These are phyloP conservation scores for Eublepharis macularius DNA, from an alignment of 2,113 vertebrate species.

Conservation along the genomic window DNA sequence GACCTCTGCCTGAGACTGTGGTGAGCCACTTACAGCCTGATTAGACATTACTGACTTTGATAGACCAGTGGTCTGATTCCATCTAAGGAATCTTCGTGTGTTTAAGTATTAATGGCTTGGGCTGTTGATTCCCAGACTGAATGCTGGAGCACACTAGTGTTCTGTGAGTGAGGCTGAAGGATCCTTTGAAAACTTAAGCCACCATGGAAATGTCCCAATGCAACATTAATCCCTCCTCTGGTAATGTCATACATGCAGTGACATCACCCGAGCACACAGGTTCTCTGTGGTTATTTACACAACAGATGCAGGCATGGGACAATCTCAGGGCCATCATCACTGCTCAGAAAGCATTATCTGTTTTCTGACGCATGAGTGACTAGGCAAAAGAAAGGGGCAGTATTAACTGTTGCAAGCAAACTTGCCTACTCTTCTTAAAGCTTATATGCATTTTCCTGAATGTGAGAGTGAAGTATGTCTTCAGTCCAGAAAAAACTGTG, in stretches of 20 bases:
- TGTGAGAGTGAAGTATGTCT: background rate
- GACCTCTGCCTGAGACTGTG: no score
- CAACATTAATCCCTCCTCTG: background rate
- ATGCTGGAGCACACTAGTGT: rapidly evolving
- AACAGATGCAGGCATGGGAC: background rate
- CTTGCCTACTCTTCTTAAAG: background rate
- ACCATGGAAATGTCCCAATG: background rate
- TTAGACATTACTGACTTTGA: no score
- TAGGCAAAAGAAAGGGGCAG: background rate
- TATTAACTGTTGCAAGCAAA: background rate
- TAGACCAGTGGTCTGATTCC: no score
- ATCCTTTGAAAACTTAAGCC: background rate
- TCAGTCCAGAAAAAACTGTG: background rate
- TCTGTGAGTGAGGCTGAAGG: background rate
- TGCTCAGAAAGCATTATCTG: background rate
- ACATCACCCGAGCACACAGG: background rate
- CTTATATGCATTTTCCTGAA: background rate
- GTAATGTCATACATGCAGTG: background rate
- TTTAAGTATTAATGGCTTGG: background rate
- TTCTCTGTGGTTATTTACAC: background rate
- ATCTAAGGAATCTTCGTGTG: no score
- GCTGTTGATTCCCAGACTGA: background rate
- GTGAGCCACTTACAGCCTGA: no score
- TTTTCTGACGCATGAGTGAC: background rate
- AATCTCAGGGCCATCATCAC: background rate